Base-by-base conservation (phyloP, 2,797 vertebrate species). In the Ctenosaura bakeri region DNA sequence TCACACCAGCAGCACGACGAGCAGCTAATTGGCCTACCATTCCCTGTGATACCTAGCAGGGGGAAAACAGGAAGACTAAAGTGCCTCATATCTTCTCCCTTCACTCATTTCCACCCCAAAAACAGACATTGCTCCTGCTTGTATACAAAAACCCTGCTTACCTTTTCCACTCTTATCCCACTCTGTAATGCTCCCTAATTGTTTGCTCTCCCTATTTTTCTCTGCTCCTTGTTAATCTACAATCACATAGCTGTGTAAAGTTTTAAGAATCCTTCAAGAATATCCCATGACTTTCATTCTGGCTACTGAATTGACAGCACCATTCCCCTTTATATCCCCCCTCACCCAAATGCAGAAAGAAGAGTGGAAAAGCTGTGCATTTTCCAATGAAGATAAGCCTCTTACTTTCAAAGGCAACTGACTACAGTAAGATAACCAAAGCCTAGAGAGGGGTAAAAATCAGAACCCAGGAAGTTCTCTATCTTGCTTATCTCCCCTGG, bases 1-100 rank as follows among this genome's bases (percentile, higher is more conserved):
- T 98, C 93, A 99, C 97, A 0, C 98, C 98, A 0, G 98, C 98
- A 0, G 98, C 98, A 50, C 98, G 97, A n/a, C 98, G 98, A n/a
- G 98, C 98, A 1, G 98, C 98, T 96, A 99, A 96, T 96, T 99
- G 98, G 4, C 98, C 98, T 14, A 99, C 98, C 98, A 99, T 98
- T 42, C 98, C 98, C 96, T 99, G 98, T n/a, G 98, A 99, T 83
- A 98, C 98, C 98, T 99, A 94, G 0, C 86, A 42, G 74, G 42
- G 73, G 59, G n/a, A 50, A 0, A 81, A 13, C 13, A 76, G 35
- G 7, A 38, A n/a, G 26, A 9, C 6, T 14, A 35, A 26, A 22
- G 12, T 6, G 66, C 1, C 9, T 35, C 6, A 24, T 3, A 71
- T 54, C 13, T 69, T 10, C 32, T 46, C 32, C 42, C 22, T 69